Evolutionary conservation across 1,140 invertebrate species (phyloP), one percentile per base, ranked within the genome.

Genomic region (Lamellibrachia luymesi): DNA sequence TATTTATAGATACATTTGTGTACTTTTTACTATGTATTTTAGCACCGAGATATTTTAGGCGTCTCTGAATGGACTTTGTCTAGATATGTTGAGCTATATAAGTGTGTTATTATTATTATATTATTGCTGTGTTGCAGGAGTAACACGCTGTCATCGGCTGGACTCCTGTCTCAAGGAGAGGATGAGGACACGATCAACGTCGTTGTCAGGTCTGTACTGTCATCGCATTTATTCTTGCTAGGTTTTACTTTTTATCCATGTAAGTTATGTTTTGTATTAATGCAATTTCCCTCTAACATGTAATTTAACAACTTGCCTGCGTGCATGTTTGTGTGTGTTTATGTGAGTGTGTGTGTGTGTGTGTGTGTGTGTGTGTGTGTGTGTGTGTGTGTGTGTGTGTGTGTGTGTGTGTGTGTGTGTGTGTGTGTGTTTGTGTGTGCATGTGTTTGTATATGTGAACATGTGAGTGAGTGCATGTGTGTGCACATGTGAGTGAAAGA

Each of bases 101-200:
- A 38, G 38, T 38, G 38, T 38, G 38, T 38, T 38, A 38, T 91
- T 51, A 25, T 91, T 50, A 49, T 91, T 4, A 2, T 22, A 4
- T 50, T 56, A 27, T 92, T 92, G 2, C 52, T 52, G 27, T 51
- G 50, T 6, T 52, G 17, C 50, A 92, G 92, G 51, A 92, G 92
- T 50, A 92, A 92, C 92, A 92, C 92, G 50, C 50, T 50, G 50
- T 92, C 92, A 22, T 92, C 92, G 5, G 92, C 91, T 50, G 91
- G 91, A 27, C 13, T 38, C 17, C 5, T 92, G 2, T 50, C 91
- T 5, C 49, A 51, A 13, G 7, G 8, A 0, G 92, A 92, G 50
- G 92, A 92, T 13, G 52, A 51, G 51, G 92, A 92, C 92, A 38
- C 50, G 17, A 64, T 92, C 50, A 92, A 92, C 50, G 92, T 92